A percentile compares a stretch with the other conserved stretches of the same genome.
phyloP scores from a whole-genome alignment of 2,888 invertebrate genomes.

The Pristionchus exspectatus region DNA sequence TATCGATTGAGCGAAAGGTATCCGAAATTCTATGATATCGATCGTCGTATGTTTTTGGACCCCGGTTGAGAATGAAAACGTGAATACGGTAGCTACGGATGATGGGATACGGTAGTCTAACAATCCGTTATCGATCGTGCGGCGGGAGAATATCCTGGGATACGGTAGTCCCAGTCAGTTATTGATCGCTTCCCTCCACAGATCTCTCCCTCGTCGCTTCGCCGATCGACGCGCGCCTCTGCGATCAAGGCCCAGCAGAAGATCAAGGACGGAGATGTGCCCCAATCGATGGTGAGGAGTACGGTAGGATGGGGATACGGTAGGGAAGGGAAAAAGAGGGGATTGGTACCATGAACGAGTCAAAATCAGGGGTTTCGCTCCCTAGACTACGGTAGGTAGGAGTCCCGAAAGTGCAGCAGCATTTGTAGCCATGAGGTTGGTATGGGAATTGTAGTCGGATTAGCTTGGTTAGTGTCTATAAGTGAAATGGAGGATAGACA shows the following conservation, averaged over 20 bases:
- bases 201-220: constrained; percentile 67
- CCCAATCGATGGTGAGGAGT: constrained; percentile 39
- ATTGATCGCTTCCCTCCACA: constrained; percentile 52
- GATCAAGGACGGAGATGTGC: constrained; percentile 67
- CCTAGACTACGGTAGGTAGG: not conserved
- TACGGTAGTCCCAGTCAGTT: no score
- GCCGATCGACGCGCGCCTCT: constrained; percentile 73
- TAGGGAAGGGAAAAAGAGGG: not conserved
- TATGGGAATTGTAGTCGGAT: not conserved
- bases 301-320: not conserved
- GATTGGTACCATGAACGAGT: no score
- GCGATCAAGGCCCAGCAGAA: constrained; percentile 77
- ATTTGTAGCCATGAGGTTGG: not conserved
- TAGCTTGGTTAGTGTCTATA: not conserved
- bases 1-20: not conserved
- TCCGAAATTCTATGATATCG: no score
- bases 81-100: no score
- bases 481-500: not conserved
- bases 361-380: no score
- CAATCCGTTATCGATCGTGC: no score
- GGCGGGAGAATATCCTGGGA: no score
- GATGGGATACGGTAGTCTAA: no score
- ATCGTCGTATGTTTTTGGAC: no score
- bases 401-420: not conserved
- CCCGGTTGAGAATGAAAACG: no score